phyloP scores from a whole-genome alignment of 2,888 invertebrate genomes.

The Hirudinaria manillensis region DNA sequence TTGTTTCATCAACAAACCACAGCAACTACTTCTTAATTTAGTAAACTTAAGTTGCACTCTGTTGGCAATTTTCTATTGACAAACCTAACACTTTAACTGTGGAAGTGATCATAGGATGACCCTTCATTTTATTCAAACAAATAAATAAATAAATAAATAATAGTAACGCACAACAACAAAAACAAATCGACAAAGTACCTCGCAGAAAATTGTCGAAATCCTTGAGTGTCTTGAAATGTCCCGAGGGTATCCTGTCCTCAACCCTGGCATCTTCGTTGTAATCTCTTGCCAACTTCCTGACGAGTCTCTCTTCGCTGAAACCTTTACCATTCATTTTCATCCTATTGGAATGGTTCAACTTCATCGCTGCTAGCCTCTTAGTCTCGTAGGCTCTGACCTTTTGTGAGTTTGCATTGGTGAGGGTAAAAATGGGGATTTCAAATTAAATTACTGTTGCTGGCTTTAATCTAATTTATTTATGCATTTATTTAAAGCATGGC shows the following conservation, averaged over 20 bases:
- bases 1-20: too few species aligned
- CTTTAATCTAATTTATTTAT: background rate
- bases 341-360: constrained; percentile 34
- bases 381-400: constrained; percentile 40
- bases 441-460: too few species aligned
- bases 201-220: constrained; percentile 37
- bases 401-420: constrained; percentile 5
- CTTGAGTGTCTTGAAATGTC: constrained; percentile 32
- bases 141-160: too few species aligned
- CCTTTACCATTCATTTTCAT: constrained; percentile 37
- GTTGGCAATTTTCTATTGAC: too few species aligned
- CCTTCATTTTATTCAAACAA: too few species aligned
- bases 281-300: constrained; percentile 32
- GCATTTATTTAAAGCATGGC: background rate
- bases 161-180: too few species aligned
- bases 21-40: too few species aligned
- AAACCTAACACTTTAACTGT: too few species aligned
- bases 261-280: constrained; percentile 32
- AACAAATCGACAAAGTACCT: constrained; percentile 29
- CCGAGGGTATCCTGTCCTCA: constrained; percentile 21
- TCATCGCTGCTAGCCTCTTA: constrained; percentile 37
- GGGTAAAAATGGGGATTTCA: background rate
- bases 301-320: constrained; percentile 33
- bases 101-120: too few species aligned
- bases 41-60: too few species aligned